Percentiles rank a stretch among this genome's conserved stretches.
Evolutionary conservation across 1,140 invertebrate species (phyloP).

Genomic region (Aradophagus sp.): DNA sequence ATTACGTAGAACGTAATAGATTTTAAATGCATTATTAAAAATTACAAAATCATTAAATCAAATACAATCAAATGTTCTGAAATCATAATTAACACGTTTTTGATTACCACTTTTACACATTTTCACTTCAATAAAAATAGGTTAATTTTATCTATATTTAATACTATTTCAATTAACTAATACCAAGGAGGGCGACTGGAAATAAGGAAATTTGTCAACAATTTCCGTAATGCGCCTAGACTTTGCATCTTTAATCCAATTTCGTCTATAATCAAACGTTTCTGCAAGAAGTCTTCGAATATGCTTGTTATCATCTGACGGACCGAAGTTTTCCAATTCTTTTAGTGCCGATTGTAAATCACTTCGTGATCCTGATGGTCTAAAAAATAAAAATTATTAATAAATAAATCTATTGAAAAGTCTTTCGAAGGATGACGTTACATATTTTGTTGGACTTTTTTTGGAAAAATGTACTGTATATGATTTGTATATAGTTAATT

Average conservation of each 20-base stretch:
- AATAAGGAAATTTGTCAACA: not conserved
- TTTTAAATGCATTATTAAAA: too few species aligned
- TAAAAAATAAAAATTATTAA: not conserved
- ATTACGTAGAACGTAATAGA: too few species aligned
- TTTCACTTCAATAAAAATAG: too few species aligned
- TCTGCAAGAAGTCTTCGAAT: constrained; percentile 1
- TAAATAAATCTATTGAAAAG: not conserved
- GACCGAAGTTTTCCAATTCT: constrained; percentile 2
- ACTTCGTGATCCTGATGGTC: constrained; percentile 4
- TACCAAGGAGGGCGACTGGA: not conserved
- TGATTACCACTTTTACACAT: too few species aligned
- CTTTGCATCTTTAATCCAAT: not conserved
- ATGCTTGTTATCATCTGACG: not conserved
- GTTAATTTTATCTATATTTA: too few species aligned
- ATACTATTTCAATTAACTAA: too few species aligned
- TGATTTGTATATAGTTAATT: too few species aligned
- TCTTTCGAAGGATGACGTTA: not conserved
- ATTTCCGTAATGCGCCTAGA: not conserved
- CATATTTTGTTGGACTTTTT: too few species aligned
- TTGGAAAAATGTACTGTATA: too few species aligned
- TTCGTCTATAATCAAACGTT: constrained; percentile 2
- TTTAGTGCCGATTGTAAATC: constrained; percentile 11
- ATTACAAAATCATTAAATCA: too few species aligned
- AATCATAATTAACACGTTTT: too few species aligned
- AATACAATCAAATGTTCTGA: too few species aligned